Evolutionary conservation across 2,888 invertebrate genomes (phyloP), one percentile per base, ranked within the genome.

Genomic region (Caradrina kadenii): DNA sequence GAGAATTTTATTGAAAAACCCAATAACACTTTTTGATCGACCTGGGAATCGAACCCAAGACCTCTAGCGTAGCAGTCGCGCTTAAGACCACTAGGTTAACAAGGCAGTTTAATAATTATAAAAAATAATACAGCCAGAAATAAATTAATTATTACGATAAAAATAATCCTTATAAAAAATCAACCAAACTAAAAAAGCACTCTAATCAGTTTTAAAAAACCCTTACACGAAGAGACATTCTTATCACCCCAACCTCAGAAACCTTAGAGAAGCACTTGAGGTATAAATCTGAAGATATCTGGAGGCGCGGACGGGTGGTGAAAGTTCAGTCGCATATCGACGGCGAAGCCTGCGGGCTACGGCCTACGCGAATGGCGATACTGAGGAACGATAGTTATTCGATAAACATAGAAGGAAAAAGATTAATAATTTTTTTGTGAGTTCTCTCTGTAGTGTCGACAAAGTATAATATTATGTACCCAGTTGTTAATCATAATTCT

Each of bases 221-320:
- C 19, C n/a, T 39, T 4, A 63, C 6, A 31, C 10, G 35, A 76
- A 69, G 60, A 52, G 79, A 81, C 69, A 77, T 31, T 72, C 62
- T 79, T 80, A 82, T 81, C 83, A 56, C 3, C 8, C 39, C 74
- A 82, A 84, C 86, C 86, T 88, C 79, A 82, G 72, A 69, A 73
- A 84, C 82, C 80, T 81, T 76, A 79, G 81, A 79, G 81, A 79
- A 83, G 82, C 74, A 75, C 76, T 81, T 76, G 76, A 82, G 83
- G 86, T 87, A 93, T 93, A 93, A 93, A 92, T 91, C 87, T 85
- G 59, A 64, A 82, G 78, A 79, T 89, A 88, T 90, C 90, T 91
- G 80, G 88, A 88, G 88, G 88, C 83, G 89, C 85, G 82, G 91
- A 91, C 92, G 91, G 85, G 88, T 87, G 91, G 93, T 91, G 94